Percentiles rank a stretch among this genome's conserved stretches.
These are phyloP conservation scores for Drosophila ficusphila DNA, from an alignment of 1,140 invertebrate genomes.

Conservation along the genomic window DNA sequence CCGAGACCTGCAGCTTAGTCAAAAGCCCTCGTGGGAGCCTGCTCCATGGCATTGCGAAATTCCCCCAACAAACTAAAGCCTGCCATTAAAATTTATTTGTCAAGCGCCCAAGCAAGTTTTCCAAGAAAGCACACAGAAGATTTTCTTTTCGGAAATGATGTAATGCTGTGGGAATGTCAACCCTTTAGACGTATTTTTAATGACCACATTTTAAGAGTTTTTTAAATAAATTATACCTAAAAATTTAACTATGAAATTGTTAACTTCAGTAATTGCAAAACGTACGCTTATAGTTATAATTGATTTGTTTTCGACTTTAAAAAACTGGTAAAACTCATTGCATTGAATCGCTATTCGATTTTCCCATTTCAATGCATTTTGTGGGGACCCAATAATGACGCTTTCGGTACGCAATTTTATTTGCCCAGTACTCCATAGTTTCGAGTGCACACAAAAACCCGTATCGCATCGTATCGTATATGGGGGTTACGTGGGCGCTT, in stretches of 20 bases:
- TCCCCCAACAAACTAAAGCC: slow-evolving; percentile 33
- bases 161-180: slow-evolving; percentile 3
- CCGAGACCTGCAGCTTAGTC: slow-evolving; percentile 19
- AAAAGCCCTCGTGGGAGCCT: slow-evolving; percentile 41
- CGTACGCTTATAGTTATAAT: too few relatives aligned
- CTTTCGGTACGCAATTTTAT: slow-evolving; percentile 71
- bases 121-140: slow-evolving; percentile 42
- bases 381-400: slow-evolving; percentile 56
- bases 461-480: slow-evolving; percentile 2
- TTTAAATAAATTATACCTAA: too few relatives aligned
- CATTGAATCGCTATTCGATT: slow-evolving; percentile 10
- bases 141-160: slow-evolving; percentile 29
- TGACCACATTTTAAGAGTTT: too few relatives aligned
- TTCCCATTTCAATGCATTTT: slow-evolving; percentile 27
- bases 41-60: slow-evolving; percentile 59
- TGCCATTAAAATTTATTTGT: slow-evolving; percentile 50
- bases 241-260: too few relatives aligned
- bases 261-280: too few relatives aligned
- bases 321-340: slow-evolving; percentile 4
- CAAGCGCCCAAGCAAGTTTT: slow-evolving; percentile 31
- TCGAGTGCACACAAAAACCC: slow-evolving; percentile 52
- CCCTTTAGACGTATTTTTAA: not conserved
- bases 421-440: slow-evolving; percentile 62
- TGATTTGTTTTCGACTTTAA: slow-evolving; percentile 8
- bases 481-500: slow-evolving; percentile 54